Conservation (phyloP, 2,113 vertebrate genomes). For the Thamnaconus septentrionalis region DNA sequence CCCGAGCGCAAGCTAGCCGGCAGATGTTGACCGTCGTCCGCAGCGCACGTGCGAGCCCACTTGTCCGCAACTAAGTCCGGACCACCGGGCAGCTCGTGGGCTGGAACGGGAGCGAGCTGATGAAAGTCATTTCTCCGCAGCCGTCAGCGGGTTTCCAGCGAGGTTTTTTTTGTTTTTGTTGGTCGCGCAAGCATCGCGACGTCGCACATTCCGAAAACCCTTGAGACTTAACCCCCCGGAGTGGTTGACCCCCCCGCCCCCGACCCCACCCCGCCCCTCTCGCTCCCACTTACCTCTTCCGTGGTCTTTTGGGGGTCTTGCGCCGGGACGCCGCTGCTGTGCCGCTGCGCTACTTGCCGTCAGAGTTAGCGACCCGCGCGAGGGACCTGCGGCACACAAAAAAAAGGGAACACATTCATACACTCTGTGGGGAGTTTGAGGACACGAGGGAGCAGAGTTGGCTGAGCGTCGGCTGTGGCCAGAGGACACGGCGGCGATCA, state of each 20-base stretch:
- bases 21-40: conserved; percentile 54
- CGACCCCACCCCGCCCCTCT: no score
- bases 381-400: conserved; percentile 55
- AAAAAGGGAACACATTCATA: no score
- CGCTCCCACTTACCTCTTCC: conserved; percentile 12
- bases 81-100: background rate
- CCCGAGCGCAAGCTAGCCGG: conserved; percentile 62
- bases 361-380: no score
- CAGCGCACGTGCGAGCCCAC: background rate
- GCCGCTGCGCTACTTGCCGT: conserved; percentile 60
- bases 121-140: no score
- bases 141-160: no score
- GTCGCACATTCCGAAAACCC: no score
- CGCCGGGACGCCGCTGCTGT: conserved; percentile 68
- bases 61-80: conserved; percentile 6
- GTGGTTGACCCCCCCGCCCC: conserved; percentile 40
- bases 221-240: conserved; percentile 21
- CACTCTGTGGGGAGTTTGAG: no score
- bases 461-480: no score
- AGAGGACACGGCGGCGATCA: no score
- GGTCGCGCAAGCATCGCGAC: no score
- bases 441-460: no score
- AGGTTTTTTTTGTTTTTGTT: background rate
- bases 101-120: background rate
- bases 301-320: conserved; percentile 39